Base-by-base conservation (phyloP, 2,888 invertebrate species). In the Oscheius sp. region DNA sequence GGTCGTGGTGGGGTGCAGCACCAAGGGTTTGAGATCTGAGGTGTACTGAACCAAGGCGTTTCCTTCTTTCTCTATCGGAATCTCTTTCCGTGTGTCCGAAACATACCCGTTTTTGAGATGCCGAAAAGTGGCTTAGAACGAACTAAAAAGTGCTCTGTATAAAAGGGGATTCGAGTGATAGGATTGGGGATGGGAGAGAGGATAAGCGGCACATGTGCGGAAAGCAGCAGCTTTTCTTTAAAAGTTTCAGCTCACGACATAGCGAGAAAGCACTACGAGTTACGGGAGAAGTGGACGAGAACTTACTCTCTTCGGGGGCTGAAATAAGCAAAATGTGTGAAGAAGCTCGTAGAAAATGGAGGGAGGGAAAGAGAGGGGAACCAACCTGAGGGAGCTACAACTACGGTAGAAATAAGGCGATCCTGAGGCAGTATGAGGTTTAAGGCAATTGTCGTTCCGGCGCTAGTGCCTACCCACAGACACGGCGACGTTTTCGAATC, bases 401-500 rank as follows among this genome's bases (percentile, higher is more conserved):
- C 84, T 9, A 84, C 80, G 10, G 83, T 81, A 11, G 81, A 82
- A 29, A 81, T 77, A 37, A 83, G 76, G 32, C 88, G 81, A 72
- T 96, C 95, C 51, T 94, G 93, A 2, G 91, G 91, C 82, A 92
- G 89, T 90, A 93, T 94, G 89, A 98, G 93, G 90, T 94, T 93
- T 91, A 98, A 93, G 80, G 96, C 95, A 88, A 98, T 92, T 90
- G 96, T 95, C 76, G 97, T 96, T 87, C 99, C 99, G 87, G 95
- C 92, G 90, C 95, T 96, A 85, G 97, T 98, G 88, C 99, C 98
- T 88, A 98, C 94, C 98, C 98, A 99, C 83, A 99, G 92, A 86
- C 96, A 96, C 84, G 98, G 96, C 11, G 79, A 77, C 89, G 94
- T 94, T 92, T 85, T 85, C 11, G 83, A 50, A 42, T 81, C 87